phyloP scores from a whole-genome alignment of 2,888 invertebrate genomes.

The Anticlea derivata region DNA sequence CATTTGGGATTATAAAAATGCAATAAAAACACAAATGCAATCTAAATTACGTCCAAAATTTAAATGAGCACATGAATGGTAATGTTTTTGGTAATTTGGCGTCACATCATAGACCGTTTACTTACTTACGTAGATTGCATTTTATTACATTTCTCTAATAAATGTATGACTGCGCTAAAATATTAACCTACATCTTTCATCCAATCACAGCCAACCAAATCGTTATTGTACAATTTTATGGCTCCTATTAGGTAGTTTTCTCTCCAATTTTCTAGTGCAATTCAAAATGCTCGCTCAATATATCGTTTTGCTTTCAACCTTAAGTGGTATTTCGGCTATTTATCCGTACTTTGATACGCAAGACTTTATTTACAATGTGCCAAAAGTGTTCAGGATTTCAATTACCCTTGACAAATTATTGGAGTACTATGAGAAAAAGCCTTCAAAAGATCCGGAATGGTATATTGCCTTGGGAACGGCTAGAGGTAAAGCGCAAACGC shows the following conservation, averaged over 20 bases:
- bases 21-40: too few relatives aligned
- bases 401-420: conserved; percentile 70
- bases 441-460: conserved; percentile 79
- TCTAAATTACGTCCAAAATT: too few relatives aligned
- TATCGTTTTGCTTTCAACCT: conserved; percentile 50
- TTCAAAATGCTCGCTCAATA: conserved; percentile 63
- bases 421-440: conserved; percentile 72
- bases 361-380: conserved; percentile 79
- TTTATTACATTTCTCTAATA: conserved; percentile 7
- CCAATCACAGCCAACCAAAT: conserved; percentile 66
- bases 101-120: conserved; percentile 3
- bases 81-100: background rate
- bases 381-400: conserved; percentile 74
- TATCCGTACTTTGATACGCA: conserved; percentile 79
- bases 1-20: too few relatives aligned
- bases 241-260: conserved; percentile 45
- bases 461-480: conserved; percentile 69
- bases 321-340: conserved; percentile 51
- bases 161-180: conserved; percentile 14
- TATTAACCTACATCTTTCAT: conserved; percentile 32
- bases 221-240: conserved; percentile 47
- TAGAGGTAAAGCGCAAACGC: conserved; percentile 70
- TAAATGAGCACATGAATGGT: too few relatives aligned
- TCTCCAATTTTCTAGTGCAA: conserved; percentile 48
- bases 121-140: background rate